These are phyloP conservation scores for Malthinus seriepunctatus DNA, from an alignment of 2,888 invertebrate genomes.

Conservation along the genomic window DNA sequence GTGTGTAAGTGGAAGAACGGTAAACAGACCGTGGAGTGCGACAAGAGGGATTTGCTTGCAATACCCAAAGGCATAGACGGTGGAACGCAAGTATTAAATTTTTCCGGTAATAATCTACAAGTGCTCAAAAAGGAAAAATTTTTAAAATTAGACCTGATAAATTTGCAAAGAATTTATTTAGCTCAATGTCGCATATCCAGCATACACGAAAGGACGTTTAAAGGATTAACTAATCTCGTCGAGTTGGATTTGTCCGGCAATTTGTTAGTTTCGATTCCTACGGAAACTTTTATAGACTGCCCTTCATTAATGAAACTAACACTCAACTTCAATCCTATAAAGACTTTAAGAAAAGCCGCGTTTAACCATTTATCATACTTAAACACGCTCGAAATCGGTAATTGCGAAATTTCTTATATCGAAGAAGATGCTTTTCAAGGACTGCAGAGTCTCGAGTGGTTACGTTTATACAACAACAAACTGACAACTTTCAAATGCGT, in stretches of 20 bases:
- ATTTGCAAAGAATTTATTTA: slow-evolving; percentile 85
- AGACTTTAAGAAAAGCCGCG: slow-evolving; percentile 68
- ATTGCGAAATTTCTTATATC: slow-evolving; percentile 76
- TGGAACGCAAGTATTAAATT: slow-evolving; percentile 85
- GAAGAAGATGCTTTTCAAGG: slow-evolving; percentile 82
- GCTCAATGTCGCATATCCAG: slow-evolving; percentile 76
- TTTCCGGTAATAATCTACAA: slow-evolving; percentile 81
- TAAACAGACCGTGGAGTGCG: slow-evolving; percentile 88
- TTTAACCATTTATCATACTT: slow-evolving; percentile 77
- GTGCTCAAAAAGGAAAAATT: slow-evolving; percentile 79
- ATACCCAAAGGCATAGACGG: slow-evolving; percentile 81
- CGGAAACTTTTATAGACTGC: slow-evolving; percentile 76
- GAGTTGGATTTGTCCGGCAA: slow-evolving; percentile 88
- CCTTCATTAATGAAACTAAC: slow-evolving; percentile 82
- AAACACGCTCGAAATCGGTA: slow-evolving; percentile 78
- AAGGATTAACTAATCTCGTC: slow-evolving; percentile 82
- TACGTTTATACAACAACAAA: slow-evolving; percentile 81
- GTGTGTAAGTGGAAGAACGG: slow-evolving; percentile 92
- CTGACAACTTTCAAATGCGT: slow-evolving; percentile 71
- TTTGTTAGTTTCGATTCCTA: slow-evolving; percentile 75
- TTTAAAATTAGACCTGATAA: slow-evolving; percentile 75
- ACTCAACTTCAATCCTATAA: slow-evolving; percentile 82
- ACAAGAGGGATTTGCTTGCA: slow-evolving; percentile 72
- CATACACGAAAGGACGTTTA: slow-evolving; percentile 80
- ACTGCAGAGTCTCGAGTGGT: slow-evolving; percentile 80